Conservation (phyloP, 2,113 vertebrate species). For the Falco punctatus region DNA sequence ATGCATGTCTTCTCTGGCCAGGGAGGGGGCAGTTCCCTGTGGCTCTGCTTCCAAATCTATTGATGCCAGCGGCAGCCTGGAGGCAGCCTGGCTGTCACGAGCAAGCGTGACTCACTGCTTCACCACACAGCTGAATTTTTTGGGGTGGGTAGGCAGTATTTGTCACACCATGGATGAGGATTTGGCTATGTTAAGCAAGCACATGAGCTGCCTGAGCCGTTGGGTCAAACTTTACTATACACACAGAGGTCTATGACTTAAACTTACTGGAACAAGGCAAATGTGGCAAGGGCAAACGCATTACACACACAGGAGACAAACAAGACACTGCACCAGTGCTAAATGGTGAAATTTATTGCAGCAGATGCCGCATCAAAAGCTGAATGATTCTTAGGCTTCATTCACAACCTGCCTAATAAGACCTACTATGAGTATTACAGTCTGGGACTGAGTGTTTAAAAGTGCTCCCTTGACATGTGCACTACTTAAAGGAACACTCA, state of each 20-base stretch:
- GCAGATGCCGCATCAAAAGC: background rate
- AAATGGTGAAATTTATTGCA: conserved; percentile 3
- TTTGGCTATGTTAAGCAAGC: background rate
- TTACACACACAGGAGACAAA: background rate
- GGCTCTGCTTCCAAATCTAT: background rate
- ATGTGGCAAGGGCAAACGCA: background rate
- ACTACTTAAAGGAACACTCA: background rate
- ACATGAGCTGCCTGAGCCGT: background rate
- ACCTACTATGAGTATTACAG: background rate
- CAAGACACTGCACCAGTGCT: background rate
- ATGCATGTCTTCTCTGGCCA: background rate
- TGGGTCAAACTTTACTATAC: background rate
- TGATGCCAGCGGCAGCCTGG: background rate
- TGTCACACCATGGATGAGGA: background rate
- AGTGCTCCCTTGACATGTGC: background rate
- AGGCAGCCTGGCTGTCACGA: background rate
- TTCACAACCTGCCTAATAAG: background rate
- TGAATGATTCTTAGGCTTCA: background rate
- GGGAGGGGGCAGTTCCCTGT: background rate
- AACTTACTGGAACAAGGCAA: background rate
- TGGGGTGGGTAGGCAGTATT: background rate
- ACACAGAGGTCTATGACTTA: background rate
- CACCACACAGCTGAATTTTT: background rate
- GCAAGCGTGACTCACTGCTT: background rate
- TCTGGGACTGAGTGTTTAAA: background rate